Evolutionary conservation across 2,888 invertebrate genomes (phyloP).

Genomic region (Osmoderma eremita): DNA sequence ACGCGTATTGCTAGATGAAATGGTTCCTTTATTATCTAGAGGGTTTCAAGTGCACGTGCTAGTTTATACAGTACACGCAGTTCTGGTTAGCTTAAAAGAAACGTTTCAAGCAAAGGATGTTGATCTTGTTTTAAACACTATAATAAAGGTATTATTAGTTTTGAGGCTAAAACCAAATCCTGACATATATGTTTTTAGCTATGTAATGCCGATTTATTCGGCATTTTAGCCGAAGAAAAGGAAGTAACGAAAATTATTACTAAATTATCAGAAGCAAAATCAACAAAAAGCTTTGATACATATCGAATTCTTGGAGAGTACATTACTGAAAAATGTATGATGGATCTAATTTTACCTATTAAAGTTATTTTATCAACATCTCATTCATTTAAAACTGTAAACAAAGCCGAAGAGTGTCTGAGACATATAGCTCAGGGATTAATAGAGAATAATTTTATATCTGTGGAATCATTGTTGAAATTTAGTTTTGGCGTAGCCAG

Average conservation of each 20-base stretch:
- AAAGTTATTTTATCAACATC: conserved; percentile 81
- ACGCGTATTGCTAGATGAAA: conserved; percentile 79
- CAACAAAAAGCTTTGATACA: conserved; percentile 87
- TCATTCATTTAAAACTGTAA: conserved; percentile 81
- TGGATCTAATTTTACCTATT: conserved; percentile 82
- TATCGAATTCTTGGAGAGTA: conserved; percentile 83
- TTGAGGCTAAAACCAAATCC: background rate
- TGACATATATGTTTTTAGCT: conserved; percentile 63
- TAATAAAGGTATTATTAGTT: conserved; percentile 72
- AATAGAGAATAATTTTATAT: conserved; percentile 81
- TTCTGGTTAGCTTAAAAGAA: conserved; percentile 78
- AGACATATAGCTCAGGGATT: conserved; percentile 83
- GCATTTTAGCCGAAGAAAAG: conserved; percentile 88
- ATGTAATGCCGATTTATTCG: conserved; percentile 89
- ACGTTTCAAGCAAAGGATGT: conserved; percentile 80
- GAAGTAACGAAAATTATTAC: conserved; percentile 85
- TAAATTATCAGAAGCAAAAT: conserved; percentile 84
- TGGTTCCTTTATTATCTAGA: conserved; percentile 80
- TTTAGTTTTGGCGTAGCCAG: conserved; percentile 85
- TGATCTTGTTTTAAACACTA: conserved; percentile 79
- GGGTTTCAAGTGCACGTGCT: conserved; percentile 96
- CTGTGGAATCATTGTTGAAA: conserved; percentile 76
- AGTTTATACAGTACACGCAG: conserved; percentile 86
- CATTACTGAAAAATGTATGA: conserved; percentile 79
- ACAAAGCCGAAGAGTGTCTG: conserved; percentile 84